phyloP scores from a whole-genome alignment of 2,888 invertebrate species.

The Hesperia comma region DNA sequence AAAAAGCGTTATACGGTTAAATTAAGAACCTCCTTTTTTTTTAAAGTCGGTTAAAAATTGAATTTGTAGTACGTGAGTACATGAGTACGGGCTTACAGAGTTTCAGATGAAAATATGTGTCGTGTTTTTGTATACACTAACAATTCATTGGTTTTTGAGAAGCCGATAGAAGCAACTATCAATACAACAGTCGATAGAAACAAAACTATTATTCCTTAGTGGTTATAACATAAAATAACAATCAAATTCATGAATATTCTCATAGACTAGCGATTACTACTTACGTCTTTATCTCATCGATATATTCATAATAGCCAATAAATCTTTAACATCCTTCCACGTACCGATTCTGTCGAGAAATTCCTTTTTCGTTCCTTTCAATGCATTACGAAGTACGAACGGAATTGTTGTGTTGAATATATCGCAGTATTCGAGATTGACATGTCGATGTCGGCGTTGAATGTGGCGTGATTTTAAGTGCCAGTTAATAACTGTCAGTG shows the following conservation, averaged over 20 bases:
- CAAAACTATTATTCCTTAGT: not conserved
- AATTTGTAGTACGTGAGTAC: too few species aligned
- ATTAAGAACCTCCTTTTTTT: too few species aligned
- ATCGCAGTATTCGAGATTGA: conserved; percentile 51
- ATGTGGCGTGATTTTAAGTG: conserved; percentile 41
- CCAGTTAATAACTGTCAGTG: conserved; percentile 54
- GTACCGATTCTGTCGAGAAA: not conserved
- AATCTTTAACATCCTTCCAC: conserved; percentile 6
- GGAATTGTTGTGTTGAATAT: conserved; percentile 47
- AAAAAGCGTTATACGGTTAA: too few species aligned
- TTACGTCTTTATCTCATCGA: not conserved
- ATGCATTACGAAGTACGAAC: conserved; percentile 31
- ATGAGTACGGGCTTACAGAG: too few species aligned
- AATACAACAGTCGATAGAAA: too few species aligned
- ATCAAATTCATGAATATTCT: conserved; percentile 1
- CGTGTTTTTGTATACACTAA: not conserved
- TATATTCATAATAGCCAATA: conserved; percentile 16
- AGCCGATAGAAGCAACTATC: not conserved
- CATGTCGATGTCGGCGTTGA: conserved; percentile 47
- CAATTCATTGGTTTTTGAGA: not conserved
- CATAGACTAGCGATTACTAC: not conserved
- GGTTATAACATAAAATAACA: not conserved
- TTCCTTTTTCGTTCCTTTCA: conserved; percentile 7
- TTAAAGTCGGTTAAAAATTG: too few species aligned
- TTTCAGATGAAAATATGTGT: not conserved